Evolutionary conservation across 2,888 invertebrate species (phyloP).

Genomic region (Baronia brevicornis): DNA sequence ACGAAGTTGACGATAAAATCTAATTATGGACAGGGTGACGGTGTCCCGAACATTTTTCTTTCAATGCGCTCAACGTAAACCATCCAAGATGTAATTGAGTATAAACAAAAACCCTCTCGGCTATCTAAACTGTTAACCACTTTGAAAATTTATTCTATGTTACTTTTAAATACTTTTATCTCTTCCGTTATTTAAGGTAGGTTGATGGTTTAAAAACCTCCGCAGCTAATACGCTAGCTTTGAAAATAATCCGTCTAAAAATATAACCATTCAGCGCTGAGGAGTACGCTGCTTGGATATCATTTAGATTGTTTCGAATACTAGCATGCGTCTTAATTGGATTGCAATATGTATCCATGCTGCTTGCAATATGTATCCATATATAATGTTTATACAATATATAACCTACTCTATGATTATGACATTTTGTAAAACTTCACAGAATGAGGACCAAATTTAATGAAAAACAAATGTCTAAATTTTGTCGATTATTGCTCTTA

Average conservation of each 20-base stretch:
- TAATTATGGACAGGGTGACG: slow-evolving; percentile 5
- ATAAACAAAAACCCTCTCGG: slow-evolving; percentile 10
- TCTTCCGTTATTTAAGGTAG: slow-evolving; percentile 5
- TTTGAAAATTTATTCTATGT: slow-evolving; percentile 13
- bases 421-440: no score
- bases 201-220: slow-evolving; percentile 5
- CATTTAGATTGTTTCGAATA: no score
- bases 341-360: no score
- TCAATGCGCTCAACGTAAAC: slow-evolving; percentile 9
- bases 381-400: no score
- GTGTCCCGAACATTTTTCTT: slow-evolving; percentile 1
- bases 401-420: no score
- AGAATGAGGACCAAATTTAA: no score
- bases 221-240: slow-evolving; percentile 2
- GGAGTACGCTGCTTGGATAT: neutral
- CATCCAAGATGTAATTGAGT: slow-evolving; percentile 10
- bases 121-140: slow-evolving; percentile 14
- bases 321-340: no score
- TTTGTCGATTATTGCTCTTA: no score
- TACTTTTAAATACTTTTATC: slow-evolving; percentile 12
- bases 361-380: no score
- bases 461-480: no score
- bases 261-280: slow-evolving; percentile 7
- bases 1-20: slow-evolving; percentile 9
- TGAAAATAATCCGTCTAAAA: slow-evolving; percentile 10